Evolutionary conservation across 2,888 invertebrate species (phyloP).

Genomic region (Tinea pellionella): DNA sequence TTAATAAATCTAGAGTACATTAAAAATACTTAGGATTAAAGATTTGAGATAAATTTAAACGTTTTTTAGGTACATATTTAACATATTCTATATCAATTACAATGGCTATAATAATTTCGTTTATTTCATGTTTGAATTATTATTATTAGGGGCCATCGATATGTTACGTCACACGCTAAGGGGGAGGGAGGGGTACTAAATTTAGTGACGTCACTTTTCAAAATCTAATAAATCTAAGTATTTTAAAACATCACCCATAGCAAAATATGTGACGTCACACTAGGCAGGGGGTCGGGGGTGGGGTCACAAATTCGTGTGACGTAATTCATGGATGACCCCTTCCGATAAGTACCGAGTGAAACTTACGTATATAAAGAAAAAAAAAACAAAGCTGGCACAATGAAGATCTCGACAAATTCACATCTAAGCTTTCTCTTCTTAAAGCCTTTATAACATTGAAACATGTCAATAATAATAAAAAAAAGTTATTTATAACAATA

Average conservation of each 20-base stretch:
- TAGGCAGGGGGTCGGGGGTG: no score
- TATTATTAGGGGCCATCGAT: no score
- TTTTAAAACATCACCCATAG: no score
- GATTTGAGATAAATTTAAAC: background rate
- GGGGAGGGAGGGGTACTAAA: no score
- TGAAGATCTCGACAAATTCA: conserved; percentile 52
- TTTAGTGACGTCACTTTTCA: no score
- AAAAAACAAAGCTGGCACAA: conserved; percentile 53
- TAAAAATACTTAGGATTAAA: background rate
- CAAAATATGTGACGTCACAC: no score
- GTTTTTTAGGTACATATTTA: conserved; percentile 5
- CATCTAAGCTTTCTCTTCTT: background rate
- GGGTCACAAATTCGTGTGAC: no score
- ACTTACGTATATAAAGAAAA: background rate
- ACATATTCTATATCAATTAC: background rate
- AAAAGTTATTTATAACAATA: conserved; percentile 36
- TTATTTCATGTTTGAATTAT: background rate
- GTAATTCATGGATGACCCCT: no score
- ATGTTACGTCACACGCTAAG: no score
- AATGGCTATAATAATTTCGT: background rate
- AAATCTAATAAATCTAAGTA: no score
- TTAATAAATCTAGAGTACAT: background rate
- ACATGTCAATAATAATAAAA: no score
- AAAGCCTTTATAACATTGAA: no score
- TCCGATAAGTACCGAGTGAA: background rate